Evolutionary conservation across 2,888 invertebrate species (phyloP), one percentile per base, ranked within the genome.

Genomic region (Orthosia gracilis): DNA sequence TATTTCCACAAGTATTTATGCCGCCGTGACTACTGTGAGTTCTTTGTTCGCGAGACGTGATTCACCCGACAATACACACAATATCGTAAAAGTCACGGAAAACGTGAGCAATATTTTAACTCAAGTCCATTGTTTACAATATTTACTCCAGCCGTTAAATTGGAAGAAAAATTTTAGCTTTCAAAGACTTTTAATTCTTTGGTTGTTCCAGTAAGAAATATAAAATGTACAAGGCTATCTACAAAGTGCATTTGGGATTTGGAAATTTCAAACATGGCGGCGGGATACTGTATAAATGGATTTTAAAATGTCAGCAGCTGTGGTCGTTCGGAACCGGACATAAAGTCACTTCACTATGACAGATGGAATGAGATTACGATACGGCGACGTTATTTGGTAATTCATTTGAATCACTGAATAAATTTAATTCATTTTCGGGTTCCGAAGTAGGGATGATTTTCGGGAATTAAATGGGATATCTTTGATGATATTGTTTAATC

Each of bases 341-440:
- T 83, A 66, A 82, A 76, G 78, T 76, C 67, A 57, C 75, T 71
- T 73, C 52, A 23, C 66, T 63, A 73, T 85, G 83, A 85, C 72
- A 73, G 74, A 67, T 73, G 64, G 62, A 85, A 86, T 84, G 74
- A 83, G 78, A 86, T 84, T 82, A 84, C 70, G 74, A 81, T 82
- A 79, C 69, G 68, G 70, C 67, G 52, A 67, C 40, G 82, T 69
- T 82, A 73, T 79, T 79, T 64, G 64, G 21, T 73, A 80, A 77
- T 64, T 80, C 74, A 3, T 26, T 64, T 80, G 74, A 80, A 80
- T 64, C 47, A 54, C 63, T 64, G 83, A 84, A 85, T 89, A 82
- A 88, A 90, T 79, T 84, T 77, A 73, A 62, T 84, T 88, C 80
- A 88, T 88, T 89, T 89, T 86, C 80, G 73, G 80, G 23, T 31